Evolutionary conservation across 1,140 invertebrate genomes (phyloP), one percentile per base, ranked within the genome.

Genomic region (Nomia melanderi): DNA sequence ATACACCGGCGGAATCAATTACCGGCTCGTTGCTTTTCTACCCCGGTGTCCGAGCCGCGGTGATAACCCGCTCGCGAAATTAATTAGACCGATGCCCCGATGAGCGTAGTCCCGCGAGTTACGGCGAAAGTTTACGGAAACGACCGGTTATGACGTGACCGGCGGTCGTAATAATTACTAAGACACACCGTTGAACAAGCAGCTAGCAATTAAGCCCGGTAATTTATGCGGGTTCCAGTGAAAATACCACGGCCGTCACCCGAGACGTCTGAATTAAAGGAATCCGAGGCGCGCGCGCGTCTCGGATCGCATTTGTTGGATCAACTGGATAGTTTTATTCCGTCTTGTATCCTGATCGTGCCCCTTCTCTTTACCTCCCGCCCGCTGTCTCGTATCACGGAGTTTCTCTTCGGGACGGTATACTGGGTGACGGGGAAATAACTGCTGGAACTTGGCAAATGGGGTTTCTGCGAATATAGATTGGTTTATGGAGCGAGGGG

Each of bases 1-100:
- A 62, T 60, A 53, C 31, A 71, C 56, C 41, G 62, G n/a, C 39
- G 44, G 57, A 77, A 77, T 77, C 75, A 77, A 77, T 77, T 77
- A 77, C 39, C 76, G 57, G 53, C 23, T 17, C 41, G 14, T 44
- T 44, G 29, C 33, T 62, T 62, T 54, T 14, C 17, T 39, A n/a
- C 3, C 3, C 4, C 12, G 33, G 27, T 14, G 53, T n/a, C 7
- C 17, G 41, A 23, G 25, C 3, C n/a, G 12, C 14, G 36, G 25
- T 65, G 66, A 64, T 67, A 27, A 67, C 27, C 31, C 31, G 67
- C 27, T 54, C 41, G 67, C 2, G 27, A 33, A 50, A 54, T 77
- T 71, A 77, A 77, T 77, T 27, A 50, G n/a, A 25, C 25, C 33
- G 56, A 41, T 41, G 47, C 23, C 17, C 20, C 56, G 54, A n/a